Evolutionary conservation across 1,140 invertebrate species (phyloP).

Genomic region (Triops longicaudatus): DNA sequence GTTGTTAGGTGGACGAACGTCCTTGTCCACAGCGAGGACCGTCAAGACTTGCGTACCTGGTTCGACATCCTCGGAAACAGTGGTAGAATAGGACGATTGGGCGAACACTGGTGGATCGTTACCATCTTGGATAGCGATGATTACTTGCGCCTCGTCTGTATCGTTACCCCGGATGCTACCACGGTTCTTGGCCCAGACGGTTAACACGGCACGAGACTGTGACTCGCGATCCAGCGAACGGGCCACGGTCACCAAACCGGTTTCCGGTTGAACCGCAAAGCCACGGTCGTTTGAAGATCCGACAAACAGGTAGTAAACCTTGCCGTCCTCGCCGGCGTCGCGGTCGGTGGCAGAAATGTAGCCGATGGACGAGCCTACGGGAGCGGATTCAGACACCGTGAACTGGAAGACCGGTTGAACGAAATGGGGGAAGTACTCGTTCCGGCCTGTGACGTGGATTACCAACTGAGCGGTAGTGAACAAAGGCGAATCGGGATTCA

Average conservation of each 20-base stretch:
- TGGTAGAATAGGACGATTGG: constrained; percentile 60
- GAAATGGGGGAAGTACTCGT: constrained; percentile 88
- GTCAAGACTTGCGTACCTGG: constrained; percentile 60
- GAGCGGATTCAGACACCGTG: constrained; percentile 84
- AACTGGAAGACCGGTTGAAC: constrained; percentile 85
- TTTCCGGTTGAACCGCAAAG: constrained; percentile 75
- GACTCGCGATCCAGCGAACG: constrained; percentile 79
- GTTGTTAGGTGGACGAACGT: constrained; percentile 81
- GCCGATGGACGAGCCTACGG: constrained; percentile 76
- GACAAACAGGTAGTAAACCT: constrained; percentile 83
- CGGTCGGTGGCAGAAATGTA: constrained; percentile 80
- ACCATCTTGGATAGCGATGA: constrained; percentile 86
- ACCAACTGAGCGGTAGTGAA: constrained; percentile 59
- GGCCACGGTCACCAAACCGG: constrained; percentile 73
- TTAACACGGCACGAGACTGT: constrained; percentile 77
- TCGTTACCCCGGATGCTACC: constrained; percentile 83
- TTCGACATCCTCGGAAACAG: constrained; percentile 63
- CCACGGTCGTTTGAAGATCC: constrained; percentile 87
- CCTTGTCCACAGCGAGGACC: constrained; percentile 82
- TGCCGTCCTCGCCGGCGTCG: constrained; percentile 83
- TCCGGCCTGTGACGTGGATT: constrained; percentile 76
- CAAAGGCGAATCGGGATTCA: constrained; percentile 77
- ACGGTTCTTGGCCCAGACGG: constrained; percentile 87
- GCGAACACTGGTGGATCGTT: constrained; percentile 91
- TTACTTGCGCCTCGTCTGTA: constrained; percentile 87